These are phyloP conservation scores for Sciaenops ocellatus DNA, from an alignment of 2,797 vertebrate genomes.

Conservation along the genomic window DNA sequence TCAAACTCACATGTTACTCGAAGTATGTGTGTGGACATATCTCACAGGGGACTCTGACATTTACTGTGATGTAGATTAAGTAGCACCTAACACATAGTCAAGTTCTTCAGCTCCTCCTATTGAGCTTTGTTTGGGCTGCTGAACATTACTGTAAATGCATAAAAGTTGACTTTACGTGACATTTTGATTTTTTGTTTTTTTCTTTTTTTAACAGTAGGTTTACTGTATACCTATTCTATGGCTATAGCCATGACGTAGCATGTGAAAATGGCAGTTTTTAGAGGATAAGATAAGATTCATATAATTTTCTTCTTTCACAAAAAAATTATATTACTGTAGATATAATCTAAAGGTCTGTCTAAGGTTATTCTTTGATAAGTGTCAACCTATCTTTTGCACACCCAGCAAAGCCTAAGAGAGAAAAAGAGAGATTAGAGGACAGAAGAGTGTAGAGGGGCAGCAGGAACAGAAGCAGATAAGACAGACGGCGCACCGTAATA, in stretches of 20 bases:
- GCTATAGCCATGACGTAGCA: not conserved
- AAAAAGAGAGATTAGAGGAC: constrained; percentile 7
- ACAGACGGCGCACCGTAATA: not conserved
- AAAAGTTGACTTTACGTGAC: not conserved
- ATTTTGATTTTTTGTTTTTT: not conserved
- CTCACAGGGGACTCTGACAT: not conserved
- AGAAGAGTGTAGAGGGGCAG: not conserved
- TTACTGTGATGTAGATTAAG: not conserved
- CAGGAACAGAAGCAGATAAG: constrained; percentile 21
- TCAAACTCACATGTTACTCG: no score
- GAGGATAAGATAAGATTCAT: not conserved
- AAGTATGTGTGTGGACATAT: not conserved
- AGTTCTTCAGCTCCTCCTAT: not conserved
- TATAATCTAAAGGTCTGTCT: constrained; percentile 4
- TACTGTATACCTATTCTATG: not conserved
- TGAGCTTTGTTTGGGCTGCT: not conserved
- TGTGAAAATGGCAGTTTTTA: not conserved
- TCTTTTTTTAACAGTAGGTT: no score
- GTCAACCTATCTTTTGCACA: constrained; percentile 3
- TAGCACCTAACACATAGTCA: not conserved
- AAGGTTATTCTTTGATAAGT: not conserved
- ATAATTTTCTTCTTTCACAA: not conserved
- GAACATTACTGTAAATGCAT: not conserved
- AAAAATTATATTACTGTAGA: not conserved
- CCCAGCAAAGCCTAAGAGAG: not conserved